Evolutionary conservation across 2,113 vertebrate species (phyloP).

Genomic region (Motacilla alba): DNA sequence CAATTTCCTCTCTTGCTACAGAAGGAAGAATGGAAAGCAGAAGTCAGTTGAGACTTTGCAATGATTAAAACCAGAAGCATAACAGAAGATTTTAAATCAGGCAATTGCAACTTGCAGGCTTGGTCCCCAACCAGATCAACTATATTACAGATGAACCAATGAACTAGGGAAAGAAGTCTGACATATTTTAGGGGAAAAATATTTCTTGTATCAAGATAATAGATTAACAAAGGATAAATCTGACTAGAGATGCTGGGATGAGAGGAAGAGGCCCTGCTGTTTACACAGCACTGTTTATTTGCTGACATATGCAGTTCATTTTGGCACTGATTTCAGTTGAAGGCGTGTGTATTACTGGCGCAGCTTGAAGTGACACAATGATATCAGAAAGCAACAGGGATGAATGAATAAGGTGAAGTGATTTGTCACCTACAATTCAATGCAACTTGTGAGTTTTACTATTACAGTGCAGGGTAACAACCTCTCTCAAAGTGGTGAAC

Average conservation of each 20-base stretch:
- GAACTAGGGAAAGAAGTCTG: background rate
- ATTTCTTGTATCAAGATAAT: background rate
- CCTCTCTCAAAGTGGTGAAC: background rate
- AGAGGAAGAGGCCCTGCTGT: constrained; percentile 40
- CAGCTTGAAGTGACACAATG: constrained; percentile 58
- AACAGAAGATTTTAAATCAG: background rate
- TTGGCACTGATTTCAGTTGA: constrained; percentile 60
- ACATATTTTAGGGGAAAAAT: background rate
- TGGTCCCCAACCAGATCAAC: background rate
- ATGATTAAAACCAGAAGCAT: background rate
- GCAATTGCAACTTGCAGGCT: background rate
- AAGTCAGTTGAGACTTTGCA: background rate
- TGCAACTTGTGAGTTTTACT: constrained; percentile 27
- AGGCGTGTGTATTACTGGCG: background rate
- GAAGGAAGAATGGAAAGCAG: background rate
- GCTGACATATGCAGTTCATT: constrained; percentile 58
- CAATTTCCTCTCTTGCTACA: background rate
- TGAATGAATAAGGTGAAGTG: constrained; percentile 43
- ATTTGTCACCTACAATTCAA: constrained; percentile 44
- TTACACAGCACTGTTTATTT: constrained; percentile 54
- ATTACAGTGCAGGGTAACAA: background rate
- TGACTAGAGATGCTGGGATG: background rate
- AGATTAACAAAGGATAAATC: constrained; percentile 15
- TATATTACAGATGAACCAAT: background rate
- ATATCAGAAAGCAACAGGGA: constrained; percentile 55